These are phyloP conservation scores for Drosophila nigritarsus DNA, from an alignment of 2,888 invertebrate genomes.

Conservation along the genomic window DNA sequence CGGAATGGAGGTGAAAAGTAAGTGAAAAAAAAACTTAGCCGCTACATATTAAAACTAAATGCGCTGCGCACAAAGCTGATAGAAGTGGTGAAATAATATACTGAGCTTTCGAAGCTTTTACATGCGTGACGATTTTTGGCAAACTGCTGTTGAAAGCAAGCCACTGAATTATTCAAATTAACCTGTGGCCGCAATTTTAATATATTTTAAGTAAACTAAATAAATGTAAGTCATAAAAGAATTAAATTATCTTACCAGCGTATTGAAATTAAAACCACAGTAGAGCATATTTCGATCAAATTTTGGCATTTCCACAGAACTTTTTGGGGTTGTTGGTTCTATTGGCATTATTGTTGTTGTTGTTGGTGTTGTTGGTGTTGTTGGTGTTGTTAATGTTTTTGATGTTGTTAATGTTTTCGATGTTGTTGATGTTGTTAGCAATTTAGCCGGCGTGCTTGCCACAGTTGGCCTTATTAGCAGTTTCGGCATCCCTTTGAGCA, in stretches of 20 bases:
- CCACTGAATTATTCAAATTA: conserved; percentile 4
- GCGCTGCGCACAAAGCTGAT: conserved; percentile 9
- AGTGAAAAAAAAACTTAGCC: not conserved
- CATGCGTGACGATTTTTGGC: not conserved
- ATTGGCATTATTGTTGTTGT: conserved; percentile 2
- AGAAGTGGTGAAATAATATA: conserved; percentile 15
- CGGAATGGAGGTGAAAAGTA: not conserved
- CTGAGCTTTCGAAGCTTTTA: conserved; percentile 5
- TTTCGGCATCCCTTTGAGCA: conserved; percentile 36
- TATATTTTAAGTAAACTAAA: not conserved
- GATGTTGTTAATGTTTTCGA: conserved; percentile 3
- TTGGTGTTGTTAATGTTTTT: conserved; percentile 11
- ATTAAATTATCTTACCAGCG: conserved; percentile 76
- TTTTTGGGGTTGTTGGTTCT: conserved; percentile 16
- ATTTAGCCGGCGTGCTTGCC: conserved; percentile 54
- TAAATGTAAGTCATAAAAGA: not conserved
- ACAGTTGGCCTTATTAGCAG: conserved; percentile 62
- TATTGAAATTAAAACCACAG: conserved; percentile 70
- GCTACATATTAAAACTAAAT: not conserved
- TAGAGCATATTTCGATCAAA: conserved; percentile 17
- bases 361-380: conserved; percentile 25
- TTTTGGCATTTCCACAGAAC: conserved; percentile 20
- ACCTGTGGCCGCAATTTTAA: conserved; percentile 25
- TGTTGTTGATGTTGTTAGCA: conserved; percentile 11
- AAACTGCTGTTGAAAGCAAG: too few species aligned